Conservation (phyloP, 2,113 vertebrate species). For the Pomatorhinus ruficollis region DNA sequence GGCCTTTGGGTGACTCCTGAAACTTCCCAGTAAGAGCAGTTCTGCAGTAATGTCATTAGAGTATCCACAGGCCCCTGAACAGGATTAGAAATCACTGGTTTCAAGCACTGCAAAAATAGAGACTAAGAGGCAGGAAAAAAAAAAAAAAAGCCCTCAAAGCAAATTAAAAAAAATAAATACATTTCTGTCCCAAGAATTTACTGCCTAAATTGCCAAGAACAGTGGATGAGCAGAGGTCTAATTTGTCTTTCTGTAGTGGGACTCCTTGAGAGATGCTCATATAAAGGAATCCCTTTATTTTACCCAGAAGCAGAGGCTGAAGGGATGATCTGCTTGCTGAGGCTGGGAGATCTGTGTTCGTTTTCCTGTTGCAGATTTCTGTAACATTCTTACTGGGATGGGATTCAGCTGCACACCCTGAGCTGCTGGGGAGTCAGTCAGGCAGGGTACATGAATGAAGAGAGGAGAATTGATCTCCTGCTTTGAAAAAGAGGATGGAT, state of each 20-base stretch:
- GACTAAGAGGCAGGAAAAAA: background rate
- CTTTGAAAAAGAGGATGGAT: background rate
- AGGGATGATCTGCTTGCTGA: background rate
- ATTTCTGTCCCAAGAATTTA: background rate
- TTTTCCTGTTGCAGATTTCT: background rate
- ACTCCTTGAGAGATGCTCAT: background rate
- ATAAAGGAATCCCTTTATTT: background rate
- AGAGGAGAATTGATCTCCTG: background rate
- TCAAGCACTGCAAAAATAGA: background rate
- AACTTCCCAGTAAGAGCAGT: background rate
- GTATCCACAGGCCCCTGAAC: background rate
- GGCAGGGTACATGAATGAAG: background rate
- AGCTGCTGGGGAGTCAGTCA: background rate
- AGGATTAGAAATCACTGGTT: background rate
- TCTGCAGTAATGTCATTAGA: background rate
- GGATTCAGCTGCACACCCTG: background rate
- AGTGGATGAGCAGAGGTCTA: background rate
- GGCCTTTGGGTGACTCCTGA: background rate
- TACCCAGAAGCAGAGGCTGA: background rate
- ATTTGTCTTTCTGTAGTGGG: background rate
- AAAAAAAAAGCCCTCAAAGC: accelerated
- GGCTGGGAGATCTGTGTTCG: background rate
- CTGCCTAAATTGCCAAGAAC: background rate
- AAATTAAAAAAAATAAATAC: accelerated
- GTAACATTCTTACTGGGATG: background rate